Conservation (phyloP, 2,888 invertebrate genomes). For the Drepana falcataria region DNA sequence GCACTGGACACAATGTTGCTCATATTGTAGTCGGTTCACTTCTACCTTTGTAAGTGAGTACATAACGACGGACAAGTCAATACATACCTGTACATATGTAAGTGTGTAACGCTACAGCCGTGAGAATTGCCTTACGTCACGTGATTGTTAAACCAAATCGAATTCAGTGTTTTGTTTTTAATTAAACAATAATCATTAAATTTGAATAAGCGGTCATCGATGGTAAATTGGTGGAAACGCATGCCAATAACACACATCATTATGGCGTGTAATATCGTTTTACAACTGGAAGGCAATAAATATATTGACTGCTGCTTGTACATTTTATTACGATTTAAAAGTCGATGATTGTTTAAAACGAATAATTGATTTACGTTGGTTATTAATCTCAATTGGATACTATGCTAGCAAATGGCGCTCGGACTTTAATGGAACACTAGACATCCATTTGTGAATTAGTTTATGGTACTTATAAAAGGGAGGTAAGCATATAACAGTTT, state of each 20-base stretch:
- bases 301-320: conserved; percentile 76
- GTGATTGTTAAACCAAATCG: conserved; percentile 2
- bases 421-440: not conserved
- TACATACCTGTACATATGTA: not conserved
- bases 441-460: not conserved
- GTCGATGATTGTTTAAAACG: conserved; percentile 72
- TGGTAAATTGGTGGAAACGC: conserved; percentile 70
- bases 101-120: conserved; percentile 11
- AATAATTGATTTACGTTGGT: conserved; percentile 74
- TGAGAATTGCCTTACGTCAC: conserved; percentile 23
- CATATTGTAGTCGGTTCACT: conserved; percentile 28
- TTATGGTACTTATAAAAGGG: not conserved
- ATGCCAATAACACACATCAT: conserved; percentile 75
- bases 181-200: conserved; percentile 70
- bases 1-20: conserved; percentile 50
- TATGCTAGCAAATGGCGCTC: conserved; percentile 28
- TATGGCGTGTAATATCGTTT: conserved; percentile 75
- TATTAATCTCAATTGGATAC: conserved; percentile 70
- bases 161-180: conserved; percentile 48
- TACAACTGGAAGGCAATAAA: conserved; percentile 77
- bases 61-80: not conserved
- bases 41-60: not conserved
- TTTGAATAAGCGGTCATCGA: conserved; percentile 62
- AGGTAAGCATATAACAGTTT: too few relatives aligned
- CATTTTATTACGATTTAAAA: conserved; percentile 78